Evolutionary conservation across 1,140 invertebrate genomes (phyloP), one percentile per base, ranked within the genome.

Genomic region (Wiebesia pumilae): DNA sequence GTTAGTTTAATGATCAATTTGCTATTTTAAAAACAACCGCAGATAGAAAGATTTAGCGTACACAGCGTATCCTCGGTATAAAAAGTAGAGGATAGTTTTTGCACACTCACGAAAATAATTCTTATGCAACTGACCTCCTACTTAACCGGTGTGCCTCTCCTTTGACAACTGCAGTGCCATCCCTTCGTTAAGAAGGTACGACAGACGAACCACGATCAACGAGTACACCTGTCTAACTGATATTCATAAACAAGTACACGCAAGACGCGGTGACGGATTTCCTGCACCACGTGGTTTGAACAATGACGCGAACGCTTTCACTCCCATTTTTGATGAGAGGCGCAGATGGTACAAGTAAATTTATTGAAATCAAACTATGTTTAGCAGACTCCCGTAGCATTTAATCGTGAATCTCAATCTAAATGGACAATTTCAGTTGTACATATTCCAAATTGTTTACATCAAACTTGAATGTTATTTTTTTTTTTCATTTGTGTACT

Each of bases 231-330:
- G 71, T 43, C 71, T 75, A 40, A 75, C 38, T 75, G 71, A 40
- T 75, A 75, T 75, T 75, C 71, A 75, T 75, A 75, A 69, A 71
- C 69, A 71, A 75, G 71, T 75, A 38, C 38, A 75, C 24, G 38
- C 27, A 75, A 43, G 3, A 6, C 38, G 0, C 24, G 40, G 38
- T 12, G 38, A 43, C 71, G 71, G 71, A 24, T 43, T 75, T 75
- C 38, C 71, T 43, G 71, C 43, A 75, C 38, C 71, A 75, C 71
- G 71, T 75, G 71, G 38, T 43, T n/a, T 3, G 12, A 75, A 75
- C 71, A 75, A 75, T 75, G 71, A 75, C 71, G 71, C 12, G 38
- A 38, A 43, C 71, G 40, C 71, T 75, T 75, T 75, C 71, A 75
- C 71, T 75, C 71, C n/a, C 21, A 75, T n/a, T 9, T 9, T 9